A percentile compares a stretch with the other conserved stretches of the same genome.
Evolutionary conservation across 37 sponge, comb jelly and placozoan genomes (phyloP).

Genomic region (Lycopodina hypogea): DNA sequence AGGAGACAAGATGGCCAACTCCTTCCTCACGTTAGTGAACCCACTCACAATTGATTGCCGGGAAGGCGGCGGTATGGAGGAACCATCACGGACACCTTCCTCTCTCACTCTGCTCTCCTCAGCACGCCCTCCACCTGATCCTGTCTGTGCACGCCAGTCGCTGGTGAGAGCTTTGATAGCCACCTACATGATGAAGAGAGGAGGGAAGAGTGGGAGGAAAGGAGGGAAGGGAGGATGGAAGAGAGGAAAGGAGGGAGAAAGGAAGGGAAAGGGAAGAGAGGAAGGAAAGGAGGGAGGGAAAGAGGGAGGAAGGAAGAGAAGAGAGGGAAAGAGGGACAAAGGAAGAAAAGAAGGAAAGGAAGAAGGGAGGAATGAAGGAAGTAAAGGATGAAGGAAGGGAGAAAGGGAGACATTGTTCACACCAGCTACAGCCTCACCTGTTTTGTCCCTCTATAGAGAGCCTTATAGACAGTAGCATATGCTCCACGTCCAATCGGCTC

Average conservation of each 20-base stretch:
- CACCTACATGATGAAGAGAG: background rate
- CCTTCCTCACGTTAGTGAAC: slow-evolving; percentile 63
- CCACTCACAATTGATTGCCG: slow-evolving; percentile 47
- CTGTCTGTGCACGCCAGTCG: slow-evolving; percentile 10
- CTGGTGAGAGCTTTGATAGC: slow-evolving; percentile 61
- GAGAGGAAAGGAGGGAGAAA: too few species aligned
- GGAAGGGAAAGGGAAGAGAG: too few species aligned
- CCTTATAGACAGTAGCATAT: slow-evolving; percentile 66
- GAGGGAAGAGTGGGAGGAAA: too few species aligned
- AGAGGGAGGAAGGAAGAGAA: too few species aligned
- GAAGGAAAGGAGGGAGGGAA: too few species aligned
- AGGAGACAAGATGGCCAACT: slow-evolving; percentile 56
- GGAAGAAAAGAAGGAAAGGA: too few species aligned
- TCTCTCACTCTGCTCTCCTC: background rate
- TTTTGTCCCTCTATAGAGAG: slow-evolving; percentile 10
- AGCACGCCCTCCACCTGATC: background rate
- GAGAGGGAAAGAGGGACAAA: too few species aligned
- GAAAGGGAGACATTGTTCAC: too few species aligned
- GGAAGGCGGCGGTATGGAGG: background rate
- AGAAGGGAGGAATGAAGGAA: too few species aligned
- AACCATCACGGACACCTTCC: background rate
- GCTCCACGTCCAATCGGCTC: slow-evolving; percentile 48
- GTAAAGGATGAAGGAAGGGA: too few species aligned
- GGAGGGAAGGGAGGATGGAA: too few species aligned
- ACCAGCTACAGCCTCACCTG: background rate